Evolutionary conservation across 37 sponge, comb jelly and placozoan species (phyloP).

Genomic region (Oopsacas minuta): DNA sequence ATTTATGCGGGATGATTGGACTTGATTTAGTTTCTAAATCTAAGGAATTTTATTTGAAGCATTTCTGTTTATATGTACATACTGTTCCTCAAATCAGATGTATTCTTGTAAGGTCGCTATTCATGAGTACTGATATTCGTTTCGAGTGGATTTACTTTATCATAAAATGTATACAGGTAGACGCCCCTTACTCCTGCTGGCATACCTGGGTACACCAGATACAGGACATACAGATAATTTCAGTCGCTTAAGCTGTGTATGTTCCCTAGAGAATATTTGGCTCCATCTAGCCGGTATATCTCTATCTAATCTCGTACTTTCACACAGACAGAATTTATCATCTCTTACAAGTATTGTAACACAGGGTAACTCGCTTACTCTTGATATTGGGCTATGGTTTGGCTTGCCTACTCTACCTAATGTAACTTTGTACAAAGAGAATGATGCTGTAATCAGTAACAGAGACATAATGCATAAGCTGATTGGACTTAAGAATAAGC

Average conservation of each 20-base stretch:
- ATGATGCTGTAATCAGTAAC: neutral
- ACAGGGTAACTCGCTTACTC: neutral
- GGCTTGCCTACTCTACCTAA: conserved; percentile 7
- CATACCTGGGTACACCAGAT: neutral
- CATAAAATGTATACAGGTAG: neutral
- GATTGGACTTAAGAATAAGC: neutral
- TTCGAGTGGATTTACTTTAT: too few species aligned
- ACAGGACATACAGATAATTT: neutral
- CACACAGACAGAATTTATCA: neutral
- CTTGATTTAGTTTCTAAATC: too few species aligned
- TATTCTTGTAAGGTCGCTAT: too few species aligned
- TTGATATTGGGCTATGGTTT: neutral
- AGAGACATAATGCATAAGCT: neutral
- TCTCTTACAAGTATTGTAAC: neutral
- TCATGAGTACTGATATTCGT: too few species aligned
- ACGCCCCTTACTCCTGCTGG: neutral
- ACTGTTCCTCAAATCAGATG: too few species aligned
- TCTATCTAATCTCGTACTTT: neutral
- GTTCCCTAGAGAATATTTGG: neutral
- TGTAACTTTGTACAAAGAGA: conserved; percentile 10
- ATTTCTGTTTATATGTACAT: too few species aligned
- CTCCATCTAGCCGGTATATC: neutral
- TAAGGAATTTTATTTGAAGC: too few species aligned
- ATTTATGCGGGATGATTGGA: too few species aligned
- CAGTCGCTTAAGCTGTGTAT: neutral